Percentiles rank a stretch among this genome's conserved stretches.
Conservation (phyloP, 2,797 vertebrate genomes). For the Apogon talboti region DNA sequence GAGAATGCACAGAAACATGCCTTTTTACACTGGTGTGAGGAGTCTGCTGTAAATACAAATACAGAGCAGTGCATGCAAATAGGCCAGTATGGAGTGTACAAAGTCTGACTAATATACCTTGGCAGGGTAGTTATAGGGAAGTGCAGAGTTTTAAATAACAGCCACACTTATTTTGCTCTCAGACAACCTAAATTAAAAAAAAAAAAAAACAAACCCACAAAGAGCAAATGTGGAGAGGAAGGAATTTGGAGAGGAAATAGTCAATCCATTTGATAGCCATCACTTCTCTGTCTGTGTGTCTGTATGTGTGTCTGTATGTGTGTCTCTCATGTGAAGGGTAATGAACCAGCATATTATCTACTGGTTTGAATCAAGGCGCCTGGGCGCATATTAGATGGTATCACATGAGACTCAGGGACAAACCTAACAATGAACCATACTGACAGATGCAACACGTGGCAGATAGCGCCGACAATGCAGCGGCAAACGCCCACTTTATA, state of each 20-base stretch:
- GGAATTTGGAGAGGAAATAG: constrained; percentile 65
- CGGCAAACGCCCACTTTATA: constrained; percentile 38
- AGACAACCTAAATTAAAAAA: constrained; percentile 69
- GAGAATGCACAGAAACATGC: neutral
- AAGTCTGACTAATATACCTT: constrained; percentile 66
- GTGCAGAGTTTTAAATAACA: constrained; percentile 53
- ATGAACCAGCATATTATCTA: constrained; percentile 51
- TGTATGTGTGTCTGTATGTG: constrained; percentile 7
- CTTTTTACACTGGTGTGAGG: neutral
- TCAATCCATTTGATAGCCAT: constrained; percentile 61
- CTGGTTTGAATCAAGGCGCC: constrained; percentile 60
- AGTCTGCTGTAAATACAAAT: constrained; percentile 27
- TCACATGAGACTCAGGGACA: constrained; percentile 50
- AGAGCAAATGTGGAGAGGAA: constrained; percentile 65
- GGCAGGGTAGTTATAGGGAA: constrained; percentile 53
- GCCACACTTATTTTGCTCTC: constrained; percentile 59
- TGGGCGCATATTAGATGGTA: constrained; percentile 51
- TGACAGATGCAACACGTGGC: constrained; percentile 45
- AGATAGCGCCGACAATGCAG: constrained; percentile 25
- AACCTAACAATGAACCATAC: constrained; percentile 48
- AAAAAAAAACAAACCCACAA: constrained; percentile 70
- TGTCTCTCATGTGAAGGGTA: constrained; percentile 38
- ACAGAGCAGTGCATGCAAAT: constrained; percentile 50
- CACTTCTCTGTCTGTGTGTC: constrained; percentile 39
- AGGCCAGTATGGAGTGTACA: constrained; percentile 32